phyloP scores from a whole-genome alignment of 2,888 invertebrate genomes.

The Bombyx huttoni region DNA sequence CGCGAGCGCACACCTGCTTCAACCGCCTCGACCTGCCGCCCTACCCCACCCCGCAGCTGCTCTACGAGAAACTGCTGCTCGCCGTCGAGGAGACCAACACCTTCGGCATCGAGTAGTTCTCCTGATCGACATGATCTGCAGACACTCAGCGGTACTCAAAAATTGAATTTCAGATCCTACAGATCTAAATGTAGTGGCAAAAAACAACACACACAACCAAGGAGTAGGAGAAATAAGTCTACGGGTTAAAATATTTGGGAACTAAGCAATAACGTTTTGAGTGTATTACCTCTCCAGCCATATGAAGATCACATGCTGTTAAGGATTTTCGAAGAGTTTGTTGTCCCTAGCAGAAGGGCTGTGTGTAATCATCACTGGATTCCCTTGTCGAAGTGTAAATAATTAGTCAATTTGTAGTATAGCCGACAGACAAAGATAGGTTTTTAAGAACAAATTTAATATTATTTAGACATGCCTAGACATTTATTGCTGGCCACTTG shows the following conservation, averaged over 20 bases:
- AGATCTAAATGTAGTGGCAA: no score
- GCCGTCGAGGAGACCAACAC: conserved; percentile 97
- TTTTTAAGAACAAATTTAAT: conserved; percentile 16
- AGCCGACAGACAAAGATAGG: conserved; percentile 42
- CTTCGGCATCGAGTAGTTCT: conserved; percentile 91
- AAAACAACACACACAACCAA: no score
- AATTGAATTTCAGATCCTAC: background rate
- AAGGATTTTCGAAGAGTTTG: conserved; percentile 15
- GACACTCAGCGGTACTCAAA: background rate
- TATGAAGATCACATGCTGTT: conserved; percentile 7
- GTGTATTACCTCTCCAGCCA: no score
- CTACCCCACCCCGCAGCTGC: conserved; percentile 91
- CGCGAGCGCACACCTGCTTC: conserved; percentile 97
- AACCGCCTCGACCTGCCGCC: conserved; percentile 97
- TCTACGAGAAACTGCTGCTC: conserved; percentile 91
- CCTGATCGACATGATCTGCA: background rate
- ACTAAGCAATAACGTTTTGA: no score
- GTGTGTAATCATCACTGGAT: background rate
- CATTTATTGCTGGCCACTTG: conserved; percentile 41
- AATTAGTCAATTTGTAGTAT: conserved; percentile 49
- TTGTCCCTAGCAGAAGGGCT: conserved; percentile 5
- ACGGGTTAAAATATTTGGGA: no score
- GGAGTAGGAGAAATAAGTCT: no score
- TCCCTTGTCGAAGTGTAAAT: conserved; percentile 37
- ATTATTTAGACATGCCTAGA: conserved; percentile 37